These are phyloP conservation scores for Apis dorsata DNA, from an alignment of 1,140 invertebrate species.

Conservation along the genomic window DNA sequence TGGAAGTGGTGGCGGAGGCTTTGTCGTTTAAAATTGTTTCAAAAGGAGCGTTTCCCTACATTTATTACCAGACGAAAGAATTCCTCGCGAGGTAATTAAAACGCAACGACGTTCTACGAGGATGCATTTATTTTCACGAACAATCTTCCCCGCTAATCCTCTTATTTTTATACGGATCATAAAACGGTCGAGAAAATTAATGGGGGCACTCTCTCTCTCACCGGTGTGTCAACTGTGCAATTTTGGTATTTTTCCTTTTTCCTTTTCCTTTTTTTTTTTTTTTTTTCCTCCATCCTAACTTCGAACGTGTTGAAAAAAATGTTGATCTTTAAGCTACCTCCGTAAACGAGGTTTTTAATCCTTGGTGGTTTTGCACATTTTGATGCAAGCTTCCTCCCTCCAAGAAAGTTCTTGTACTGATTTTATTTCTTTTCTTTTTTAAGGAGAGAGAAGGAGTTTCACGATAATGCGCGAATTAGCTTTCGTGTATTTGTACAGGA, in stretches of 20 bases:
- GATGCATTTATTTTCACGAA: conserved; percentile 48
- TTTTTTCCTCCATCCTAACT: too few relatives aligned
- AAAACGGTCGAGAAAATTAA: conserved; percentile 44
- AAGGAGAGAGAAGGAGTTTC: too few relatives aligned
- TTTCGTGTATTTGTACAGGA: too few relatives aligned
- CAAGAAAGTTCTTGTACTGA: too few relatives aligned
- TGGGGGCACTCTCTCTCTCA: background rate
- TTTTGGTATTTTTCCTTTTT: background rate
- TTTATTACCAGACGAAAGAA: conserved; percentile 38
- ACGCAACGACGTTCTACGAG: conserved; percentile 15
- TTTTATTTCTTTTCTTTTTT: too few relatives aligned
- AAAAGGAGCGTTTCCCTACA: conserved; percentile 30
- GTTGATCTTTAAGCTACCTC: background rate
- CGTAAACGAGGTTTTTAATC: background rate
- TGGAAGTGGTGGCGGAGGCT: background rate
- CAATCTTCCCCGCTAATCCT: conserved; percentile 20
- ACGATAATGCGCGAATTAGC: too few relatives aligned
- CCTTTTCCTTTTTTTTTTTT: background rate
- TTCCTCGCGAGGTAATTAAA: conserved; percentile 48
- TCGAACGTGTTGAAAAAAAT: background rate
- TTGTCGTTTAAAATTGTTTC: background rate
- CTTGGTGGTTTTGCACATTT: too few relatives aligned
- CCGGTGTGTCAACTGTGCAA: conserved; percentile 34
- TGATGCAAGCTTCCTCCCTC: too few relatives aligned
- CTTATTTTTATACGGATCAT: conserved; percentile 36